A percentile compares a stretch with the other conserved stretches of the same genome.
Conservation (phyloP, 2,113 vertebrate genomes). For the Hiodon tergisus region DNA sequence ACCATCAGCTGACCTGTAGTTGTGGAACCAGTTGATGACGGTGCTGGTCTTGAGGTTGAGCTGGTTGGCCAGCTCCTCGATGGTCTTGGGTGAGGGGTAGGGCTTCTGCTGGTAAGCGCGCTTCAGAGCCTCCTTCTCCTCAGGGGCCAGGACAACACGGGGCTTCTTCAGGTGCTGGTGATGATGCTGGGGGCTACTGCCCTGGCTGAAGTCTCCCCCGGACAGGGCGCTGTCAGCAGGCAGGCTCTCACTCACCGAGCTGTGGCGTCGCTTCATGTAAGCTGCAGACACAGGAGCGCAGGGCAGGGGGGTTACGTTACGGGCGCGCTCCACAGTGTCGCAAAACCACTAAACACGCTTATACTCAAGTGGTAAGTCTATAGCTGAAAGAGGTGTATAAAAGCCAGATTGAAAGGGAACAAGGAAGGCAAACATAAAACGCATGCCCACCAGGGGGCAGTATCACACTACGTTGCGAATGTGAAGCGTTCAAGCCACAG, state of each 20-base stretch:
- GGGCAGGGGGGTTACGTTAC: neutral
- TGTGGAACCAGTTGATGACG: slow-evolving; percentile 99
- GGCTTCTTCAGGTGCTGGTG: slow-evolving; percentile 83
- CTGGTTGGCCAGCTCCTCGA: slow-evolving; percentile 93
- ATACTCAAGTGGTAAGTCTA: no score
- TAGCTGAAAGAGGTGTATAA: neutral
- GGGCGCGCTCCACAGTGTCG: neutral
- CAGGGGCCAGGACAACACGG: slow-evolving; percentile 74
- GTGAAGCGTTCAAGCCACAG: no score
- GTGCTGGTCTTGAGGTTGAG: slow-evolving; percentile 97
- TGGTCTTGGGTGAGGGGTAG: slow-evolving; percentile 94
- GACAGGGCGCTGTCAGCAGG: slow-evolving; percentile 60
- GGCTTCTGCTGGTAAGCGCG: slow-evolving; percentile 91
- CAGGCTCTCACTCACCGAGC: slow-evolving; percentile 77
- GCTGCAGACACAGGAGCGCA: slow-evolving; percentile 48
- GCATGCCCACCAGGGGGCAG: slow-evolving; percentile 30
- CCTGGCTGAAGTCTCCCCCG: slow-evolving; percentile 71
- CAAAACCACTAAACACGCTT: neutral
- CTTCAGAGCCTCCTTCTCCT: slow-evolving; percentile 83
- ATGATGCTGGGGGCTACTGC: slow-evolving; percentile 77
- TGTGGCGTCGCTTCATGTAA: slow-evolving; percentile 83
- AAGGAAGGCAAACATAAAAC: neutral
- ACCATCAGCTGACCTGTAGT: slow-evolving; percentile 79
- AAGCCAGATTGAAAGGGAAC: neutral
- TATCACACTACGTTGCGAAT: neutral